phyloP scores from a whole-genome alignment of 2,888 invertebrate species.

The Leptarthrus brevirostris region DNA sequence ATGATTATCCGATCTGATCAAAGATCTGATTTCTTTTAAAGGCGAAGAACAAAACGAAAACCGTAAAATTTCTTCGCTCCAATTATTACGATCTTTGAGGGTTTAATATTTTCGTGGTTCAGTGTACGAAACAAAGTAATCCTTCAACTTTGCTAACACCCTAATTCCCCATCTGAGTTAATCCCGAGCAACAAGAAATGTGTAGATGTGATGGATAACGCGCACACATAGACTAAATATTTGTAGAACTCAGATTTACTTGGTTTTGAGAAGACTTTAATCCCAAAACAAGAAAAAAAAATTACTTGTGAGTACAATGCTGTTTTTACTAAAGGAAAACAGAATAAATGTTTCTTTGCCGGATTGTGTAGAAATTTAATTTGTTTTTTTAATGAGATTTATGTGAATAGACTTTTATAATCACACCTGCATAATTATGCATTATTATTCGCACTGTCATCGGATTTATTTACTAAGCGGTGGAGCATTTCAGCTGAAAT shows the following conservation, averaged over 20 bases:
- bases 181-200: constrained; percentile 14
- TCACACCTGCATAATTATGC: no score
- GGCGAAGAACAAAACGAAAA: background rate
- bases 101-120: constrained; percentile 3
- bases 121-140: constrained; percentile 21
- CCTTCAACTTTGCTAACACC: constrained; percentile 10
- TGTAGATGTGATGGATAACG: constrained; percentile 26
- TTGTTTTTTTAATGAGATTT: no score
- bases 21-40: constrained; percentile 16
- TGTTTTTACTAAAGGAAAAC: no score
- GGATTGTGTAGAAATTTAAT: no score
- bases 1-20: constrained; percentile 21
- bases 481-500: no score
- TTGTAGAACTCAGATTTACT: background rate
- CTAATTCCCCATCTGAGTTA: constrained; percentile 12
- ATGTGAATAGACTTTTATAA: no score
- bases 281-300: no score
- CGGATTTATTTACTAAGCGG: no score
- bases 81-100: no score
- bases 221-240: background rate
- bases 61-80: background rate
- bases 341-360: no score
- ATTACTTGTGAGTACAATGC: no score
- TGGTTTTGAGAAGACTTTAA: background rate
- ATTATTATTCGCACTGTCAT: no score